Evolutionary conservation across 2,888 invertebrate species (phyloP).

Genomic region (Himalopsyche tibetana): DNA sequence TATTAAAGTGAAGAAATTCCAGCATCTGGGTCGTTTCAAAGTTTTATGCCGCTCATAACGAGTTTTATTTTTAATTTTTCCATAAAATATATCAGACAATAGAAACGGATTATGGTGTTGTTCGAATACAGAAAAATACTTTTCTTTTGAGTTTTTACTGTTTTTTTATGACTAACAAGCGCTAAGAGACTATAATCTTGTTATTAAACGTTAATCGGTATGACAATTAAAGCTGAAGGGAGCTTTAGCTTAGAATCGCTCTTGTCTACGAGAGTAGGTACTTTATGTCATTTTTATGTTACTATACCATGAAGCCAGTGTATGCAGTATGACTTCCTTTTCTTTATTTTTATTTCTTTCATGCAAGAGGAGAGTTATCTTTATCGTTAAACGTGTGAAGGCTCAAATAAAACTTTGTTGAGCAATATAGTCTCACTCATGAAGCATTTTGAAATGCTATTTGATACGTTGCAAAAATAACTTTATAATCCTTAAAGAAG

Average conservation of each 20-base stretch:
- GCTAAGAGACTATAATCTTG: conserved; percentile 26
- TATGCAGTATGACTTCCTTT: conserved; percentile 12
- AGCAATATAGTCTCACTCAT: not conserved
- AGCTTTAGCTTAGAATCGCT: not conserved
- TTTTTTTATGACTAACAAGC: conserved; percentile 17
- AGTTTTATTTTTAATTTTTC: conserved; percentile 17
- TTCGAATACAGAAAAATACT: conserved; percentile 25
- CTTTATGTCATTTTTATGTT: conserved; percentile 19
- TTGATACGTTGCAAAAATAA: not conserved
- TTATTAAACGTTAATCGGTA: conserved; percentile 34
- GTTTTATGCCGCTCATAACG: not conserved
- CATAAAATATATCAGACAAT: conserved; percentile 30
- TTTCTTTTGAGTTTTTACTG: conserved; percentile 18
- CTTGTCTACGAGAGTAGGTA: not conserved
- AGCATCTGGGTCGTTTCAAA: not conserved
- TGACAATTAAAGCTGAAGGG: not conserved
- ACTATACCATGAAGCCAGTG: not conserved
- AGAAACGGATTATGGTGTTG: conserved; percentile 34
- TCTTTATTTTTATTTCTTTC: conserved; percentile 15
- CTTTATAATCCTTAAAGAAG: not conserved
- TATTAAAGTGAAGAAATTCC: conserved; percentile 7
- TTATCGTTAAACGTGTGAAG: conserved; percentile 31
- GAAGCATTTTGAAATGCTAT: not conserved
- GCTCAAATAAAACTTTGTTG: not conserved
- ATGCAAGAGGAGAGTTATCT: conserved; percentile 7